Base-by-base conservation (phyloP, 2,797 vertebrate genomes). In the Phylloscopus collybita region DNA sequence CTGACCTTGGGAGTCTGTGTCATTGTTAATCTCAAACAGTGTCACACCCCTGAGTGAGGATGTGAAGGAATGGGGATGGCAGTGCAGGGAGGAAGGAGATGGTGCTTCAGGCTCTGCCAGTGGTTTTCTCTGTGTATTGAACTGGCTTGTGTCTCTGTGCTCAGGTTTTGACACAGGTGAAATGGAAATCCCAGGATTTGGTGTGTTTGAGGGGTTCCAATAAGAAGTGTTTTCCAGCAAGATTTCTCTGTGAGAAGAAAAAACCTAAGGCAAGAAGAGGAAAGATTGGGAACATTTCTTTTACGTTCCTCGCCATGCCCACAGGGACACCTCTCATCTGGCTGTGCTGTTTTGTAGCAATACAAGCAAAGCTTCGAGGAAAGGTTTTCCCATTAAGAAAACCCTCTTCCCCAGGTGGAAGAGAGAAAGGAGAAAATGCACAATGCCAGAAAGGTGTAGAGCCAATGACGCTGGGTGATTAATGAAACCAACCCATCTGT, bases 31-130 rank as follows among this genome's bases (percentile, higher is more conserved):
- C 34, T 34, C 34, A 34, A 34, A 34, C 34, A 34, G 34, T 34
- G 34, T 34, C 34, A 34, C 1, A 30, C 8, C 60, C 38, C 57
- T 59, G 61, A 80, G 36, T 0, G 7, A 76, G 69, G 54, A 4
- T 0, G 1, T 2, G 15, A 51, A 69, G 71, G 22, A 12, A 13
- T 0, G 10, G 47, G 13, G 34, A 18, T 47, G 85, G 75, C 36
- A 57, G 53, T 5, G 4, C 4, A 32, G 56, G 20, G 27, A 80
- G 38, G n/a, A 20, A 32, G 36, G 30, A 19, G 73, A n/a, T 29
- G 65, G 23, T 79, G 44, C 5, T 91, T 36, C 53, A 32, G 60
- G 9, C 42, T 36, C 27, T 74, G 81, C 27, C 34, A 30, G 40
- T 34, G 61, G 44, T 92, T 71, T 70, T 9, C 16, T 57, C 9